phyloP scores from a whole-genome alignment of 2,888 invertebrate genomes.

The Nephrotoma appendiculata region DNA sequence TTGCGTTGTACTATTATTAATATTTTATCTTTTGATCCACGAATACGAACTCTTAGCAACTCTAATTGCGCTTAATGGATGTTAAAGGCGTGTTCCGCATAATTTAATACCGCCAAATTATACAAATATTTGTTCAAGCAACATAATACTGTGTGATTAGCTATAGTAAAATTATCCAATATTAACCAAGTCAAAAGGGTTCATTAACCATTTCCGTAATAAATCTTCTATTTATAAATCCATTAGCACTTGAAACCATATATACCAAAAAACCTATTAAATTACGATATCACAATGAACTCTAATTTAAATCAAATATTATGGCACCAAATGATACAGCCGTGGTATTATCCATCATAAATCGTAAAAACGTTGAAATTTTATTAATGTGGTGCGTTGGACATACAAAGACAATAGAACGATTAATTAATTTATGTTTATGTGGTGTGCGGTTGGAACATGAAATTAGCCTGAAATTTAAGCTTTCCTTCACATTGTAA shows the following conservation, averaged over 20 bases:
- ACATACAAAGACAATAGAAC: not conserved
- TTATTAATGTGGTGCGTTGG: not conserved
- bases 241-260: not conserved
- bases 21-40: no score
- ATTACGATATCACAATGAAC: not conserved
- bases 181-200: not conserved
- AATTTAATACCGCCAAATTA: not conserved
- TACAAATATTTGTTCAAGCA: not conserved
- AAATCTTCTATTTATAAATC: not conserved
- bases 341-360: not conserved
- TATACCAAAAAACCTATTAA: not conserved
- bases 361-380: not conserved
- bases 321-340: not conserved
- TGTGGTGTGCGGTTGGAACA: not conserved
- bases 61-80: not conserved
- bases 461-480: not conserved
- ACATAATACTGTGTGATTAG: not conserved
- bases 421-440: not conserved
- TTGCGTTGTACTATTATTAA: no score
- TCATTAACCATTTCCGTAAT: not conserved
- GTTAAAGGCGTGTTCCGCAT: not conserved
- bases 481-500: not conserved
- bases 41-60: no score
- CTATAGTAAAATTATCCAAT: not conserved
- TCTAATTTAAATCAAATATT: not conserved